A percentile compares a stretch with the other conserved stretches of the same genome.
Conservation (phyloP, 1,140 invertebrate genomes). For the Wasmannia auropunctata region DNA sequence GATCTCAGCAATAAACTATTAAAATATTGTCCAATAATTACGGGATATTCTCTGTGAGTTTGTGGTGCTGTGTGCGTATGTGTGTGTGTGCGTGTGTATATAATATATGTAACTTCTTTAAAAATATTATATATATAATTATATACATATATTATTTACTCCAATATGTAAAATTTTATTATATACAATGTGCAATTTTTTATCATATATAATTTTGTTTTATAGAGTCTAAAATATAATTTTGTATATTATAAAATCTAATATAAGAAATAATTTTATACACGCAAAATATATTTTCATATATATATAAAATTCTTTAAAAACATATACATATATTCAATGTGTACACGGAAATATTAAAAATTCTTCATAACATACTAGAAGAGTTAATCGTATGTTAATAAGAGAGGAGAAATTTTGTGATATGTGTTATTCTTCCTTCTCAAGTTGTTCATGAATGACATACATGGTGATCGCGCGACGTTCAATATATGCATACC, state of each 20-base stretch:
- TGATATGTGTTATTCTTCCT: background rate
- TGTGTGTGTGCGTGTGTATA: background rate
- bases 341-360: background rate
- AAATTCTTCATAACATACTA: background rate
- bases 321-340: background rate
- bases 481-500: slow-evolving; percentile 24
- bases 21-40: background rate
- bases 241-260: background rate
- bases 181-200: background rate
- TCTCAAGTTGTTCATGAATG: background rate
- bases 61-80: too few relatives aligned
- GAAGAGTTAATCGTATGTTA: background rate
- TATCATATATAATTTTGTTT: background rate
- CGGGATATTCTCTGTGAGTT: background rate
- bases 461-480: slow-evolving; percentile 23
- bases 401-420: background rate
- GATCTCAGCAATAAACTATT: background rate
- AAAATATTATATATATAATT: background rate
- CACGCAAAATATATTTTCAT: background rate
- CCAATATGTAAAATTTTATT: background rate
- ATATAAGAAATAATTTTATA: background rate
- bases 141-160: background rate
- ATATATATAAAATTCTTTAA: background rate
- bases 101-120: background rate
- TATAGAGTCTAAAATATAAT: too few relatives aligned